Conservation (phyloP, 1,140 invertebrate species). For the Gonioctena quinquepunctata region DNA sequence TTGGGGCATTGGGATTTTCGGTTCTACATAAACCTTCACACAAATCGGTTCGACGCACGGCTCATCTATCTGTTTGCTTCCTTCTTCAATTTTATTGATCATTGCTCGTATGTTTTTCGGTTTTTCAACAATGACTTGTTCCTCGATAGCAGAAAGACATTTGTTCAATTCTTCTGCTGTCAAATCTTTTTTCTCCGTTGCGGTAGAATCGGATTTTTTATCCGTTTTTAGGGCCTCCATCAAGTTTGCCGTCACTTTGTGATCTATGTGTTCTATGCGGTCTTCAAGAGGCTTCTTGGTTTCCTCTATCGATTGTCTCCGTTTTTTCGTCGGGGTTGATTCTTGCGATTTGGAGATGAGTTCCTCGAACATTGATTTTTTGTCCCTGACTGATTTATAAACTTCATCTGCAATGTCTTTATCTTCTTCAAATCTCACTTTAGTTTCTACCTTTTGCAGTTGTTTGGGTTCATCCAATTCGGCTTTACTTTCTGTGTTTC, state of each 20-base stretch:
- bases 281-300: background rate
- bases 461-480: too few species aligned
- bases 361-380: slow-evolving; percentile 63
- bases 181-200: slow-evolving; percentile 28
- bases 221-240: background rate
- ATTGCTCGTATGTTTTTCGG: background rate
- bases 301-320: background rate
- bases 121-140: slow-evolving; percentile 28
- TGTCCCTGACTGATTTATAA: slow-evolving; percentile 57
- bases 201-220: background rate
- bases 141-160: slow-evolving; percentile 30
- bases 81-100: slow-evolving; percentile 7
- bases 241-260: slow-evolving; percentile 14
- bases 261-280: background rate
- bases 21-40: slow-evolving; percentile 22
- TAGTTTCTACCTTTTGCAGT: slow-evolving; percentile 15
- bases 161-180: slow-evolving; percentile 34
- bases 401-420: slow-evolving; percentile 32
- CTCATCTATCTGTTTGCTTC: slow-evolving; percentile 5
- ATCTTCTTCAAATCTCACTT: slow-evolving; percentile 21
- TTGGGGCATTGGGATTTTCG: background rate
- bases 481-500: too few species aligned
- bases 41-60: slow-evolving; percentile 32
- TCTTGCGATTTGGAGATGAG: slow-evolving; percentile 48
- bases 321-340: slow-evolving; percentile 39